Base-by-base conservation (phyloP, 2,113 vertebrate species). In the Donacobius atricapilla region DNA sequence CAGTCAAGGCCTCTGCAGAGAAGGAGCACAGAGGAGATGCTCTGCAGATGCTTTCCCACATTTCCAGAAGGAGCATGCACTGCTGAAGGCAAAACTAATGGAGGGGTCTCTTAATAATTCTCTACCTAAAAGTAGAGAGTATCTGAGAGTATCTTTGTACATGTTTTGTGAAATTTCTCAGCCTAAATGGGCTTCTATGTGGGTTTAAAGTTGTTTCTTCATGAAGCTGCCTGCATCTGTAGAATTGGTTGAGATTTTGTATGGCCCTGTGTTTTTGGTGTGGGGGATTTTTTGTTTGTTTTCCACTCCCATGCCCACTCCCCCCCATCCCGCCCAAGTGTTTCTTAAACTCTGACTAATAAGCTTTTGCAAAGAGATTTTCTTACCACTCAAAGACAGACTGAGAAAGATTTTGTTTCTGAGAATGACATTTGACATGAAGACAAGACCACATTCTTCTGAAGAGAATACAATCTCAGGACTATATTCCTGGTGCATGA, bases 291-390 rank as follows among this genome's bases (percentile, higher is more conserved):
- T 37, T 56, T 56, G n/a, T 7, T n/a, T 54, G 17, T 21, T 73
- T 72, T 18, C 8, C 21, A 14, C 5, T 8, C 2, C 12, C 20
- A 31, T 37, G 6, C 12, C 3, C 3, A 6, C 13, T 4, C 5
- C 39, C 6, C 3, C 31, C 15, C 3, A 3, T n/a, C n/a, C n/a
- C n/a, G n/a, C 33, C 4, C 18, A 57, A 23, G 8, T 61, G 23
- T 87, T 56, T 14, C 37, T 87, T 65, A 70, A 92, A 40, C 17
- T 2, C 22, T 68, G 39, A 68, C 33, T 35, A 42, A 37, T 17
- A 53, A 48, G 6, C 5, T 80, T 76, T 69, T 72, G 28, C 37
- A 39, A 69, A 78, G 37, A 42, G 30, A 42, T 39, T 63, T 93
- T 78, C 35, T 11, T 56, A 31, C 33, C 11, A 7, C 35, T 53